Percentiles rank a stretch among this genome's conserved stretches.
Evolutionary conservation across 2,113 vertebrate species (phyloP).

Genomic region (Oenanthe melanoleuca): DNA sequence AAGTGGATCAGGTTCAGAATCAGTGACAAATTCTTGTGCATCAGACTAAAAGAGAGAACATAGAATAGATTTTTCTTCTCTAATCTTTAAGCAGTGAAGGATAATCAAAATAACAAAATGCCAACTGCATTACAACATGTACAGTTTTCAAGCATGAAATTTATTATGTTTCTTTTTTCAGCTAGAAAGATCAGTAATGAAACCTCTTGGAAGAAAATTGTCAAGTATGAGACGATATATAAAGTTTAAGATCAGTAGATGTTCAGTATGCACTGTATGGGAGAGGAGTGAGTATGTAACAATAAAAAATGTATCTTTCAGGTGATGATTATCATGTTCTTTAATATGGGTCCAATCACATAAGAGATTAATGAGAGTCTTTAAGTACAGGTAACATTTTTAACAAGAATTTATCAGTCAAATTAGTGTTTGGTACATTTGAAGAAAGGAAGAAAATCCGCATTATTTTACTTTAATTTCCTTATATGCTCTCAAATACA

Average conservation of each 20-base stretch:
- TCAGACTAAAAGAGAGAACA: neutral
- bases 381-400: neutral
- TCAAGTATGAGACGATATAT: neutral
- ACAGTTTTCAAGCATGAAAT: neutral
- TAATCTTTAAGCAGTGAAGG: neutral
- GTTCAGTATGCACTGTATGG: neutral
- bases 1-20: neutral
- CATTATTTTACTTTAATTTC: neutral
- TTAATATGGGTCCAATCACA: neutral
- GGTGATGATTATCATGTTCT: neutral
- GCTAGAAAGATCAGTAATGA: neutral
- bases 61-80: neutral
- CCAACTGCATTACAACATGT: neutral
- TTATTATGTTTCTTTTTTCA: neutral
- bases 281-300: neutral
- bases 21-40: neutral
- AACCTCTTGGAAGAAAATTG: neutral
- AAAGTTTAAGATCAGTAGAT: neutral
- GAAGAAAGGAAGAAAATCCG: neutral
- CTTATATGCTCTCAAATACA: neutral
- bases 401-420: neutral
- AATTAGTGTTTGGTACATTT: neutral
- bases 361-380: neutral
- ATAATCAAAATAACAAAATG: neutral
- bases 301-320: neutral